A percentile compares a stretch with the other conserved stretches of the same genome.
phyloP scores from a whole-genome alignment of 1,140 invertebrate genomes.

The Aporrectodea caliginosa region DNA sequence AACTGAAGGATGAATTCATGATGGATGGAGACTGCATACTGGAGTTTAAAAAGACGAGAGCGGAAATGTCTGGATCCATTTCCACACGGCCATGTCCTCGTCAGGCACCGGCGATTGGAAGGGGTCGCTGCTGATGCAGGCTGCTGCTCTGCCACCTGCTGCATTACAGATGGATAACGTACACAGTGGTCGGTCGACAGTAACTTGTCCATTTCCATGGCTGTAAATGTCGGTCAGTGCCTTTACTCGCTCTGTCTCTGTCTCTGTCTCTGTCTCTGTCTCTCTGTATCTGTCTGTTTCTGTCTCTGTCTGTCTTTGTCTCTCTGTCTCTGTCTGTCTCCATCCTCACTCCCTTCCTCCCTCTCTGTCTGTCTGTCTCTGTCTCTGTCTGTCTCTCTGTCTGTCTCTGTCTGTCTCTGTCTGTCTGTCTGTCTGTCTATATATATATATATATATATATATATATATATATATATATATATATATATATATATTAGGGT shows the following conservation, averaged over 20 bases:
- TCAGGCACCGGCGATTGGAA: too few relatives aligned
- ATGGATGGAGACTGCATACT: too few relatives aligned
- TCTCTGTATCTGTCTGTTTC: constrained; percentile 13
- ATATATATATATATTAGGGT: constrained; percentile 4
- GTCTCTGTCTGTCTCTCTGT: constrained; percentile 8
- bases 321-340: not conserved
- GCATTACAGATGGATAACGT: too few relatives aligned
- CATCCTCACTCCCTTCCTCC: constrained; percentile 1
- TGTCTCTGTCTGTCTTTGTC: constrained; percentile 11
- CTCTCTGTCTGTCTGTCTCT: constrained; percentile 15
- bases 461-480: not conserved
- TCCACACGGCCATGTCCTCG: too few relatives aligned
- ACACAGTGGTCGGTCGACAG: too few relatives aligned
- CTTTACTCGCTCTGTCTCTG: not conserved
- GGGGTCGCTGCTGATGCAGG: too few relatives aligned
- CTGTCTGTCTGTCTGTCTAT: constrained; percentile 14
- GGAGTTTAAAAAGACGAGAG: too few relatives aligned
- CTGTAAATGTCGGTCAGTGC: too few relatives aligned
- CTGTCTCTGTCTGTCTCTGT: constrained; percentile 13
- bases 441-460: not conserved
- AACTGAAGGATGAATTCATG: too few relatives aligned
- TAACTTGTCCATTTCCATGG: too few relatives aligned
- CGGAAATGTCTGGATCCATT: too few relatives aligned
- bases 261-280: constrained; percentile 1
- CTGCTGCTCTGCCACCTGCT: too few relatives aligned